Base-by-base conservation (phyloP, 2,888 invertebrate genomes). In the Philhelius pedissequus region DNA sequence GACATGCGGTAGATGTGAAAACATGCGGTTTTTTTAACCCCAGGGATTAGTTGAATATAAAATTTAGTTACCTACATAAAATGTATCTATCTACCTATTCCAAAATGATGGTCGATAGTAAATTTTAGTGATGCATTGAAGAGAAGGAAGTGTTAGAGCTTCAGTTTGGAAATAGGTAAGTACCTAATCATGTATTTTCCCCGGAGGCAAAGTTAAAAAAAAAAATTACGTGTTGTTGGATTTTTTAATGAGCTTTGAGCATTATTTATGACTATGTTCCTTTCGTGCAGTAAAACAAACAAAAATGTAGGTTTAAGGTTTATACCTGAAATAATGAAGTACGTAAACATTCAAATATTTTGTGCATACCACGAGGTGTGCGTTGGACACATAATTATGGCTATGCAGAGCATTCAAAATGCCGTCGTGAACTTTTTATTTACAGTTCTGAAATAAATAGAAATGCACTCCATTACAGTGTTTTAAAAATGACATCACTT, bases 21-120 rank as follows among this genome's bases (percentile, higher is more conserved):
- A 81, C 66, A 82, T 64, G 69, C n/a, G 38, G 15, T 64, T 32
- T 32, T 48, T 48, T 56, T n/a, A 56, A 27, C 58, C 58, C 58
- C 9, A 20, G 76, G 50, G 69, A 76, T 32, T 74, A 43, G 22
- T 27, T 22, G 32, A 48, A 22, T 48, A 77, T 71, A 48, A 68
- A 82, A 77, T 73, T 54, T 54, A 82, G 62, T 77, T 76, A 58
- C 1, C 18, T 5, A 32, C 6, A 32, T 2, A 5, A 4, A 25
- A 35, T 25, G 3, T 25, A 25, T 25, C 3, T 5, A 25, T 3
- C 3, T 25, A 25, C 3, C 5, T 40, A 40, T 64, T 56, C 38
- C 45, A 64, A 35, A 62, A 30, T 22, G 4, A 69, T 20, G 54
- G 40, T 15, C 40, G 40, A n/a, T 15, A 35, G 13, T 9, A 20